Evolutionary conservation across 2,888 invertebrate species (phyloP).

Genomic region (Morpho achilles): DNA sequence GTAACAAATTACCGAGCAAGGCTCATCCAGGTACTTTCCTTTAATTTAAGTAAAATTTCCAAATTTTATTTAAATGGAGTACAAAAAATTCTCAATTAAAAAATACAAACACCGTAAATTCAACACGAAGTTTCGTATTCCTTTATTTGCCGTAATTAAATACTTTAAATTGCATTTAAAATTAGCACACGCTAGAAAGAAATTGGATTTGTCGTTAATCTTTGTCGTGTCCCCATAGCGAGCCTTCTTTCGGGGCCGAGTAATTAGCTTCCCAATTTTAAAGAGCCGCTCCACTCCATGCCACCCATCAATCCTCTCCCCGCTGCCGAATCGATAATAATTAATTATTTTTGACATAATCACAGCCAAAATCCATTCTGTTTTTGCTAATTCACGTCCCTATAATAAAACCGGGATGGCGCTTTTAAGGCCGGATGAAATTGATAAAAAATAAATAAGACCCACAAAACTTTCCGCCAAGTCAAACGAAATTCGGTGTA

Average conservation of each 20-base stretch:
- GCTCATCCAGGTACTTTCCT: no score
- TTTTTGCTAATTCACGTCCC: conserved; percentile 84
- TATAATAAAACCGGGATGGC: conserved; percentile 75
- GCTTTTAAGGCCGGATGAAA: conserved; percentile 72
- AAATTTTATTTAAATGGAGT: no score
- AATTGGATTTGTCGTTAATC: conserved; percentile 42
- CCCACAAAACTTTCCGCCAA: conserved; percentile 60
- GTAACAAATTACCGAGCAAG: no score
- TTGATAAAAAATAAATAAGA: conserved; percentile 78
- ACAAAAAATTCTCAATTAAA: no score
- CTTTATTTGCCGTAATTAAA: not conserved
- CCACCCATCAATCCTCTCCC: conserved; percentile 69
- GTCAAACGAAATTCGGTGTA: conserved; percentile 66
- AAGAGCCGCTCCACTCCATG: conserved; percentile 56
- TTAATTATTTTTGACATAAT: conserved; percentile 87
- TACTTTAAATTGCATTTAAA: conserved; percentile 11
- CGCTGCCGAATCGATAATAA: conserved; percentile 81
- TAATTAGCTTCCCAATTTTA: conserved; percentile 75
- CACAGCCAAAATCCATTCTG: conserved; percentile 82
- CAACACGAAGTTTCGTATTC: not conserved
- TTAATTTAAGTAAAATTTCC: no score
- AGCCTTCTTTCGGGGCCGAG: conserved; percentile 47
- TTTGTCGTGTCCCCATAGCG: conserved; percentile 47
- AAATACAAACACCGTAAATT: no score
- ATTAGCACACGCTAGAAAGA: conserved; percentile 13